phyloP scores from a whole-genome alignment of 2,888 invertebrate species.

The Thereva unica region DNA sequence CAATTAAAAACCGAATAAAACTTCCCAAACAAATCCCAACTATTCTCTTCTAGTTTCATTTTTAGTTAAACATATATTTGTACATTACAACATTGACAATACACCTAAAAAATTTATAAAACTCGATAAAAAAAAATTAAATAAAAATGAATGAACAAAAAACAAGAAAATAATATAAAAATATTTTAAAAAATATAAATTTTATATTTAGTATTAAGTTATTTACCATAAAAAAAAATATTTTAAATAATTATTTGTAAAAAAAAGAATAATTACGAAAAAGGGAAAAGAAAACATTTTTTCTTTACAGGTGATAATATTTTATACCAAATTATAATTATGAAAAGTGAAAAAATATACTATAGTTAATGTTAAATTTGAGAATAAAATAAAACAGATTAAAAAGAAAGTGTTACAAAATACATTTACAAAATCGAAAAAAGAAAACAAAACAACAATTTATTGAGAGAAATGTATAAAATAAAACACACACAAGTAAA shows the following conservation, averaged over 20 bases:
- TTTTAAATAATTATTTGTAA: constrained; percentile 24
- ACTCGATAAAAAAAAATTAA: background rate
- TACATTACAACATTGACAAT: constrained; percentile 32
- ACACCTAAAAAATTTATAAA: constrained; percentile 15
- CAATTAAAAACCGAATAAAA: no score
- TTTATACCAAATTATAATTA: constrained; percentile 28
- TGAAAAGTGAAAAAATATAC: constrained; percentile 6
- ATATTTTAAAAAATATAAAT: constrained; percentile 2
- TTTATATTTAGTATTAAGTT: constrained; percentile 30
- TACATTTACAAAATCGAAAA: background rate
- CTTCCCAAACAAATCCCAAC: no score
- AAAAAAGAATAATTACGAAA: constrained; percentile 7
- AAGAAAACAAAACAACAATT: background rate
- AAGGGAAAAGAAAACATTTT: background rate
- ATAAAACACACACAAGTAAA: no score
- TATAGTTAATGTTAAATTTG: constrained; percentile 15
- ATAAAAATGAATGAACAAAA: constrained; percentile 7
- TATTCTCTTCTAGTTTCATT: no score
- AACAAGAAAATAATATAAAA: no score
- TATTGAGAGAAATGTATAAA: no score
- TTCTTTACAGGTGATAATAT: constrained; percentile 25
- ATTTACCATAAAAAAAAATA: background rate
- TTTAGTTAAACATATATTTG: background rate
- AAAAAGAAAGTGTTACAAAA: constrained; percentile 4
- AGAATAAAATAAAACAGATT: constrained; percentile 15